Conservation (phyloP, 2,888 invertebrate species). For the Oeneis ivallda region DNA sequence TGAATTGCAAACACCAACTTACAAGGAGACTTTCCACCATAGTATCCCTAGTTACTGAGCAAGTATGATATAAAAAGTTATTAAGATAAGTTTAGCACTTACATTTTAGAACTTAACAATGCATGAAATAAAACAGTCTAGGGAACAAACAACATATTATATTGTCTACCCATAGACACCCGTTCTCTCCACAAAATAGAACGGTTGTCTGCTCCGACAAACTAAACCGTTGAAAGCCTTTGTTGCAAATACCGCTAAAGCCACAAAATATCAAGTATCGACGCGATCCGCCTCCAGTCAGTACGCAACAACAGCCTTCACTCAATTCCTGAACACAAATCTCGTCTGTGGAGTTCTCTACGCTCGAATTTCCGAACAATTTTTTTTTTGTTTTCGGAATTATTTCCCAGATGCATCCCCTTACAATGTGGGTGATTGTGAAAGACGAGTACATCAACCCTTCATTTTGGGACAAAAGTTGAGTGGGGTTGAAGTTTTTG, state of each 20-base stretch:
- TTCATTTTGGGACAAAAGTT: background rate
- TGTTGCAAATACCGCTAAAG: slow-evolving; percentile 18
- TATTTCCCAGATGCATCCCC: slow-evolving; percentile 49
- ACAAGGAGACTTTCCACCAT: too few species aligned
- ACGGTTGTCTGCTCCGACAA: slow-evolving; percentile 1
- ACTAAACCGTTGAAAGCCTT: slow-evolving; percentile 20
- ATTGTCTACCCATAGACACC: background rate
- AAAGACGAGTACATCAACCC: background rate
- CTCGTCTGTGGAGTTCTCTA: slow-evolving; percentile 60
- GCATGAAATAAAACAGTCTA: too few species aligned
- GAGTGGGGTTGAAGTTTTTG: background rate
- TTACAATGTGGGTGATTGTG: slow-evolving; percentile 18
- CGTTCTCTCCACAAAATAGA: background rate
- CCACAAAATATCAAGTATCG: slow-evolving; percentile 40
- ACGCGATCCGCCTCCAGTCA: slow-evolving; percentile 51
- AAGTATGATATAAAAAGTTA: too few species aligned
- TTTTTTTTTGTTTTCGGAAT: slow-evolving; percentile 66
- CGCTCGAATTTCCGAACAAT: slow-evolving; percentile 56
- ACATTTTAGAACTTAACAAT: too few species aligned
- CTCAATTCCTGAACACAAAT: slow-evolving; percentile 72
- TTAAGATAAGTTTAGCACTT: too few species aligned
- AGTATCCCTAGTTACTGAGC: too few species aligned
- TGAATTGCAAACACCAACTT: too few species aligned
- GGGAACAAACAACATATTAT: background rate
- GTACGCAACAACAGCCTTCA: slow-evolving; percentile 62